Evolutionary conservation across 1,140 invertebrate genomes (phyloP).

Genomic region (Cydia pomonella): DNA sequence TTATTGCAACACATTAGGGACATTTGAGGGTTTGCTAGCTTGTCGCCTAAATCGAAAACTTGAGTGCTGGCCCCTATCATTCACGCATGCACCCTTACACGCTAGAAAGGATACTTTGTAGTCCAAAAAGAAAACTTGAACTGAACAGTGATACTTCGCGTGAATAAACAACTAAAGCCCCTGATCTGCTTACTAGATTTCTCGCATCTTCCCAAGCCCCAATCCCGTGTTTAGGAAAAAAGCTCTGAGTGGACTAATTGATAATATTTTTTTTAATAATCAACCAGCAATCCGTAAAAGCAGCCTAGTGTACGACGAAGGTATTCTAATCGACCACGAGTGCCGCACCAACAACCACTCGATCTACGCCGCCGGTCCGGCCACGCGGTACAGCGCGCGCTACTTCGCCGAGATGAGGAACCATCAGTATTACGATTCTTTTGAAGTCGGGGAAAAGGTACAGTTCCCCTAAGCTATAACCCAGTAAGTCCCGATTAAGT

Average conservation of each 20-base stretch:
- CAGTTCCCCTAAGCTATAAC: too few species aligned
- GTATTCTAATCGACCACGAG: constrained; percentile 84
- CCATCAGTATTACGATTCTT: constrained; percentile 80
- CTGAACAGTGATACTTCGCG: too few species aligned
- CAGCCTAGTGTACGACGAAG: constrained; percentile 85
- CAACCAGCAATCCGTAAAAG: constrained; percentile 83
- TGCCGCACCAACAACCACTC: constrained; percentile 85
- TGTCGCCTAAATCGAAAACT: too few species aligned
- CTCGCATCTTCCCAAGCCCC: background rate
- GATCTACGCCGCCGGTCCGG: constrained; percentile 86
- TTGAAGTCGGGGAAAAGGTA: constrained; percentile 82
- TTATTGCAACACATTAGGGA: too few species aligned
- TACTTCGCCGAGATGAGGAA: constrained; percentile 76
- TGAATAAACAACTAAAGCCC: too few species aligned
- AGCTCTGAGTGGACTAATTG: constrained; percentile 12
- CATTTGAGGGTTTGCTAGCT: too few species aligned
- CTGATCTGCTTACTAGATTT: background rate
- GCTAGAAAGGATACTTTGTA: too few species aligned
- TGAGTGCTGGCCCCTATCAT: too few species aligned
- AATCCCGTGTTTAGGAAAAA: too few species aligned
- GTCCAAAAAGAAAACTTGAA: too few species aligned
- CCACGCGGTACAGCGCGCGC: constrained; percentile 83
- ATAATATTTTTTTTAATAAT: background rate
- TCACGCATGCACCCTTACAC: too few species aligned
- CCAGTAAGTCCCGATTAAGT: too few species aligned